A percentile compares a stretch with the other conserved stretches of the same genome.
Conservation (phyloP, 2,888 invertebrate genomes). For the Pammene aurita region DNA sequence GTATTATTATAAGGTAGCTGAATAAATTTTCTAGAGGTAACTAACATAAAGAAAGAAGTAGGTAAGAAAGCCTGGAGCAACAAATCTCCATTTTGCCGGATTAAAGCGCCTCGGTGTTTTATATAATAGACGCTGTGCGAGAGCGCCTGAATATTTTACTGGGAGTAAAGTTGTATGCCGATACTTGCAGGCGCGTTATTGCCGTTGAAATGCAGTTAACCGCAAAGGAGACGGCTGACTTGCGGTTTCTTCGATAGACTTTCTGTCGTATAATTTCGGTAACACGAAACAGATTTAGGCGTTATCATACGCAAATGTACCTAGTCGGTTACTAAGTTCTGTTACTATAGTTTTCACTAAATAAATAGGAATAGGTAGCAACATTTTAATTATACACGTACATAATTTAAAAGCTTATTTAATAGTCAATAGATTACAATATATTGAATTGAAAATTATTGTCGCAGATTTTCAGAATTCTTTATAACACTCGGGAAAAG, state of each 20-base stretch:
- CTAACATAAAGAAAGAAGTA: slow-evolving; percentile 63
- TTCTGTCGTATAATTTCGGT: background rate
- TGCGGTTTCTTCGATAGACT: background rate
- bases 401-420: too few species aligned
- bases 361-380: too few species aligned
- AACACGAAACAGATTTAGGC: too few species aligned
- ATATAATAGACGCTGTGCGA: slow-evolving; percentile 61
- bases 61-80: slow-evolving; percentile 59
- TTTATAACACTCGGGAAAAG: too few species aligned
- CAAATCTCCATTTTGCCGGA: slow-evolving; percentile 73
- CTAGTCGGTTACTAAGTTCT: too few species aligned
- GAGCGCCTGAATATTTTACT: slow-evolving; percentile 61
- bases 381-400: too few species aligned
- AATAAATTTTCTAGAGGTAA: slow-evolving; percentile 64
- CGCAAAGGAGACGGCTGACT: background rate
- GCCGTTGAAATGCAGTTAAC: slow-evolving; percentile 26
- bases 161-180: slow-evolving; percentile 50
- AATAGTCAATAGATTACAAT: too few species aligned
- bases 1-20: slow-evolving; percentile 41
- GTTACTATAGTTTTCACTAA: too few species aligned
- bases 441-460: too few species aligned
- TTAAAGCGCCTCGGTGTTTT: slow-evolving; percentile 69
- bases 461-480: too few species aligned
- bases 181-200: slow-evolving; percentile 35
- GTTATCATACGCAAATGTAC: too few species aligned